phyloP scores from a whole-genome alignment of 2,797 vertebrate species.

The Thalassophryne amazonica region DNA sequence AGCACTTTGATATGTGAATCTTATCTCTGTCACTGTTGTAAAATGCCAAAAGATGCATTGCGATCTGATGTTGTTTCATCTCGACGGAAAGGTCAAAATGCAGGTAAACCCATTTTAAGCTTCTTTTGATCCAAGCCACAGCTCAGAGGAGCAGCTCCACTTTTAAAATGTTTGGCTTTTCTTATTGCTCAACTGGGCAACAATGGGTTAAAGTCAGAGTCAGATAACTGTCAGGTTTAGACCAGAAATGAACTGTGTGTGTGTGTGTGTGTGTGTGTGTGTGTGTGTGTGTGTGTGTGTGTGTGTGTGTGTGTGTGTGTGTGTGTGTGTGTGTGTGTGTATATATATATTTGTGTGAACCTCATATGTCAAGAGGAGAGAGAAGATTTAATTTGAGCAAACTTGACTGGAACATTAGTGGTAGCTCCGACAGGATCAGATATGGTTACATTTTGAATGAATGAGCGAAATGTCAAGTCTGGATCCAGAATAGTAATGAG shows the following conservation, averaged over 20 bases:
- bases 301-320: too few species aligned
- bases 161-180: too few species aligned
- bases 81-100: conserved; percentile 29
- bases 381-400: conserved; percentile 14
- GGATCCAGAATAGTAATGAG: conserved; percentile 58
- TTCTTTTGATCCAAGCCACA: conserved; percentile 6
- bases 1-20: conserved; percentile 2
- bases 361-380: conserved; percentile 2
- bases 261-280: too few species aligned
- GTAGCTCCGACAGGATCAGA: conserved; percentile 38
- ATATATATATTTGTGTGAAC: neutral
- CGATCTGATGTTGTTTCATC: conserved; percentile 40
- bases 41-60: conserved; percentile 39
- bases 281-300: too few species aligned
- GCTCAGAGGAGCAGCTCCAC: conserved; percentile 3
- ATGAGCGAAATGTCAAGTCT: conserved; percentile 61
- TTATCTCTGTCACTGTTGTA: neutral
- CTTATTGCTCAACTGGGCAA: too few species aligned
- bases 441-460: conserved; percentile 41
- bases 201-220: too few species aligned
- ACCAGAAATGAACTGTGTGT: too few species aligned
- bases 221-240: too few species aligned
- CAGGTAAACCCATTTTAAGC: conserved; percentile 20
- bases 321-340: neutral
- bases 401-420: conserved; percentile 15